Percentiles rank a stretch among this genome's conserved stretches.
These are phyloP conservation scores for Parelbella ahira DNA, from an alignment of 2,888 invertebrate species.

Conservation along the genomic window DNA sequence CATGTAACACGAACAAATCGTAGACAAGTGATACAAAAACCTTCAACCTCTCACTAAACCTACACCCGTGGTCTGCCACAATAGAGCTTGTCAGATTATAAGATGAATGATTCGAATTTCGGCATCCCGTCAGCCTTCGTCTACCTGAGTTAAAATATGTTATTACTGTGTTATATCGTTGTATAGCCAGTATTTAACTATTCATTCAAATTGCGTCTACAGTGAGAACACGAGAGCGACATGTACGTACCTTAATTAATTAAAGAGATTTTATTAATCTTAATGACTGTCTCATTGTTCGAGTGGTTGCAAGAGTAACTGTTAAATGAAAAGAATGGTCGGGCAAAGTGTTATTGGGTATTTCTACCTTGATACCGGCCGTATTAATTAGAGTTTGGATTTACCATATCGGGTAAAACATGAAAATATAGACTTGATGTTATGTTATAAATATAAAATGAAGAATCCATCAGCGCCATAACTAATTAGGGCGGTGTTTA, in stretches of 20 bases:
- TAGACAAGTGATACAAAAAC: slow-evolving; percentile 33
- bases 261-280: no score
- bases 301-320: no score
- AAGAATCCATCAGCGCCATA: slow-evolving; percentile 69
- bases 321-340: no score
- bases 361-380: no score
- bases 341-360: no score
- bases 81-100: slow-evolving; percentile 76
- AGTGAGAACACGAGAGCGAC: no score
- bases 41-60: slow-evolving; percentile 40
- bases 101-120: slow-evolving; percentile 75
- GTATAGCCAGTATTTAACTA: slow-evolving; percentile 16
- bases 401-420: no score
- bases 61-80: slow-evolving; percentile 51
- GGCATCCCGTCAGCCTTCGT: slow-evolving; percentile 49
- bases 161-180: slow-evolving; percentile 31
- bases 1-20: slow-evolving; percentile 32
- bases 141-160: slow-evolving; percentile 57
- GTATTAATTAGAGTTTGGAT: no score
- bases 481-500: slow-evolving; percentile 70
- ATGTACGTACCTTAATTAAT: no score
- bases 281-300: no score
- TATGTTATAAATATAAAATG: no score
- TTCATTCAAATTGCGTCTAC: slow-evolving; percentile 2
- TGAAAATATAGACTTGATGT: no score